Base-by-base conservation (phyloP, 2,888 invertebrate genomes). In the Nemoura dubitans region DNA sequence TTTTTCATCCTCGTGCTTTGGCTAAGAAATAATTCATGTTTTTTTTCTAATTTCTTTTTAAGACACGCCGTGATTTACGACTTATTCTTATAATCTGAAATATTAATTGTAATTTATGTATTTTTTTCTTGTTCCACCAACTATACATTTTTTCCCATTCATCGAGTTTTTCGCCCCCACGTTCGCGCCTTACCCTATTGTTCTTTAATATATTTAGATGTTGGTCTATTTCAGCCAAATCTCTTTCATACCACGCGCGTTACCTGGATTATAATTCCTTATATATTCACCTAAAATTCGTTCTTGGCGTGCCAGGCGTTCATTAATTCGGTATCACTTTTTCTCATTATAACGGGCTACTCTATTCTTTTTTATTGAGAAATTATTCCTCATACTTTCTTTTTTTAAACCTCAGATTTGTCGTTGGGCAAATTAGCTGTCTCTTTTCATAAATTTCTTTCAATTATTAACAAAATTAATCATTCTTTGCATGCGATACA, bases 91-190 rank as follows among this genome's bases (percentile, higher is more conserved):
- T 84, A 84, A 84, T 84, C 59, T 84, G 27, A 84, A 43, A 76
- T 59, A 76, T 84, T 84, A 84, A 84, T 84, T 84, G 84, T 84
- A 84, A 84, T 84, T 84, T 84, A 84, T 84, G 84, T 84, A 84
- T 84, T 84, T 84, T 84, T 84, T 84, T 84, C 84, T 3, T 26
- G 36, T 36, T 59, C 21, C 59, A 59, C 59, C 59, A 59, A 59
- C 59, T 59, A 59, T 10, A n/a, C n/a, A 59, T 59, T 59, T 59
- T 59, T 59, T 36, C 14, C 59, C 59, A 59, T 59, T 59, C 84
- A 21, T 28, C 76, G 27, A 7, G 59, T 59, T 14, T n/a, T 76
- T 84, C 84, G 59, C 27, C 27, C 76, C 10, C 29, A 25, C 84
- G 36, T 59, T 59, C 76, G 25, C 29, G 30, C 43, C 6, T 28